These are phyloP conservation scores for Maccullochella peelii DNA, from an alignment of 2,113 vertebrate species.

Conservation along the genomic window DNA sequence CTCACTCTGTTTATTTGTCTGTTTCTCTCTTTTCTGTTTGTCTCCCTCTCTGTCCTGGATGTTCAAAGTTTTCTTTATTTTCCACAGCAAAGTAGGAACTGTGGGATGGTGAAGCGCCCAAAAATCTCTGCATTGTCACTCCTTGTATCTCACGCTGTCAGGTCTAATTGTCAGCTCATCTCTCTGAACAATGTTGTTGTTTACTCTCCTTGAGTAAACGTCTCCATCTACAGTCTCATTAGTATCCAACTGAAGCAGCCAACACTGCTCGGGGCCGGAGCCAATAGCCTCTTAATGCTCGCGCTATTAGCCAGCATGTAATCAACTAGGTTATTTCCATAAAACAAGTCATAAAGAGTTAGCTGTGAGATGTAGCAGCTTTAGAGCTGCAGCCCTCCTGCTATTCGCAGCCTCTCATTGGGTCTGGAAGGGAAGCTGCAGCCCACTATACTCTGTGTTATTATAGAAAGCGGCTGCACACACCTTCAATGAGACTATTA, in stretches of 20 bases:
- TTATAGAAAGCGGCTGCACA: constrained; percentile 72
- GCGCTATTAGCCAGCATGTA: constrained; percentile 68
- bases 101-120: background rate
- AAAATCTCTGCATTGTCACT: constrained; percentile 9
- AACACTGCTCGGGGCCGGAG: constrained; percentile 40
- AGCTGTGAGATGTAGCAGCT: constrained; percentile 63
- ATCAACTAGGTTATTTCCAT: constrained; percentile 73
- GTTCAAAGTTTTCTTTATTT: constrained; percentile 1
- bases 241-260: constrained; percentile 62
- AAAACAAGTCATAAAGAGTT: constrained; percentile 74
- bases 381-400: constrained; percentile 48
- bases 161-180: constrained; percentile 67
- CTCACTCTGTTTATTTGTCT: constrained; percentile 48
- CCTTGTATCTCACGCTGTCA: constrained; percentile 39
- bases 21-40: constrained; percentile 22
- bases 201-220: constrained; percentile 61
- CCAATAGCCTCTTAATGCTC: constrained; percentile 65
- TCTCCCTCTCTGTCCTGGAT: background rate
- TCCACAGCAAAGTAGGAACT: background rate
- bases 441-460: constrained; percentile 55
- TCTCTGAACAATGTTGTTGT: constrained; percentile 62
- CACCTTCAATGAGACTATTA: constrained; percentile 81
- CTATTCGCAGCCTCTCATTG: constrained; percentile 67
- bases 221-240: constrained; percentile 64
- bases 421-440: constrained; percentile 63